Evolutionary conservation across 1,140 invertebrate genomes (phyloP).

Genomic region (Holcopasites calliopsidis): DNA sequence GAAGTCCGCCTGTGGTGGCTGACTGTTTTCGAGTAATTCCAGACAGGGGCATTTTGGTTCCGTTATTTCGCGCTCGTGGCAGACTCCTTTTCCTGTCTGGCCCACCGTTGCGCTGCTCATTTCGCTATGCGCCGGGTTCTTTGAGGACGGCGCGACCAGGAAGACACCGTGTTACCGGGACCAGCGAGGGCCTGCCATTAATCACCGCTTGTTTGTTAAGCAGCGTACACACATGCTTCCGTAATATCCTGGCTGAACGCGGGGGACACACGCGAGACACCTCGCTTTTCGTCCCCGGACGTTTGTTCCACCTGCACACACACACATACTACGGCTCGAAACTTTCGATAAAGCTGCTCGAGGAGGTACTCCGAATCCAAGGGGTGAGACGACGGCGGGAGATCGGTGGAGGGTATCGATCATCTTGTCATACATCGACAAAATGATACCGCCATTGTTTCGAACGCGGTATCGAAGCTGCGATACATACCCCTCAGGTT

Average conservation of each 20-base stretch:
- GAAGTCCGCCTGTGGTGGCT: neutral
- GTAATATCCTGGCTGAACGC: slow-evolving; percentile 72
- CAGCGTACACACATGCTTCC: slow-evolving; percentile 72
- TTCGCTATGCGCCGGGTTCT: slow-evolving; percentile 10
- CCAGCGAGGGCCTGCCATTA: slow-evolving; percentile 71
- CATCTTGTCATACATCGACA: slow-evolving; percentile 49
- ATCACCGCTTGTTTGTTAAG: slow-evolving; percentile 79
- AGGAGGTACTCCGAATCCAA: slow-evolving; percentile 24
- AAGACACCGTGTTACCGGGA: slow-evolving; percentile 71
- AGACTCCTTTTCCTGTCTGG: neutral
- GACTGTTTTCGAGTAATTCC: slow-evolving; percentile 6
- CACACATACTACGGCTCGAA: slow-evolving; percentile 7
- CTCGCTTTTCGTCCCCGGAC: slow-evolving; percentile 32
- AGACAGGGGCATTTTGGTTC: neutral
- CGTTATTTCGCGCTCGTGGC: neutral
- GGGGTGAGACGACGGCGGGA: slow-evolving; percentile 7
- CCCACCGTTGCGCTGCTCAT: neutral
- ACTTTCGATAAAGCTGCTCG: slow-evolving; percentile 51
- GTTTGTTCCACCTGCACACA: slow-evolving; percentile 13
- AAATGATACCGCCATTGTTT: slow-evolving; percentile 41
- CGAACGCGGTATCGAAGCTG: slow-evolving; percentile 20
- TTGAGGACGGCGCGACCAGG: slow-evolving; percentile 43
- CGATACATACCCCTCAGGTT: slow-evolving; percentile 33
- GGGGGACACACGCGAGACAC: slow-evolving; percentile 15
- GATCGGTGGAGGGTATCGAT: slow-evolving; percentile 50